Percentiles rank a stretch among this genome's conserved stretches.
Conservation (phyloP, 1,140 invertebrate species). For the Aphis craccivora region DNA sequence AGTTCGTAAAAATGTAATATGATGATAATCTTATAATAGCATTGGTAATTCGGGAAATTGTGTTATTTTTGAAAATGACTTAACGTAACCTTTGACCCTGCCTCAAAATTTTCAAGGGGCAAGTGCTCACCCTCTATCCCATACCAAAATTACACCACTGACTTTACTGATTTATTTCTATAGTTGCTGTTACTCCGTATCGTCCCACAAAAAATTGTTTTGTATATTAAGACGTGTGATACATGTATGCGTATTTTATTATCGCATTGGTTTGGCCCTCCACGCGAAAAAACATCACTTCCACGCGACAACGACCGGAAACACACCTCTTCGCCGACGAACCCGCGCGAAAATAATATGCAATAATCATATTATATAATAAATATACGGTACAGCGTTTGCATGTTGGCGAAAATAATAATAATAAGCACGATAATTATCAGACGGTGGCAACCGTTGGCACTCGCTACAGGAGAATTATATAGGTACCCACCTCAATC, state of each 20-base stretch:
- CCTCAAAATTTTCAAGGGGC: no score
- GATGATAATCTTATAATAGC: no score
- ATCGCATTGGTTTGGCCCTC: not conserved
- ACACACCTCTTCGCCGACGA: not conserved
- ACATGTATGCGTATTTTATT: not conserved
- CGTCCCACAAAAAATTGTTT: not conserved
- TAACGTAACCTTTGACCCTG: no score
- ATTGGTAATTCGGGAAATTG: no score
- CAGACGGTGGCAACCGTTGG: not conserved
- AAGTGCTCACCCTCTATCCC: no score
- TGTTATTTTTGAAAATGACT: no score
- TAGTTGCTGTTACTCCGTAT: not conserved
- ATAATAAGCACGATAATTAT: not conserved
- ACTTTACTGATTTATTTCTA: not conserved
- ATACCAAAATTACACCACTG: no score
- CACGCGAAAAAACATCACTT: not conserved
- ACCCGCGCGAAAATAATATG: not conserved
- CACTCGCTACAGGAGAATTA: not conserved
- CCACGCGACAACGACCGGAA: not conserved
- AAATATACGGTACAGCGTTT: not conserved
- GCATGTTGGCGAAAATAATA: slow-evolving; percentile 36
- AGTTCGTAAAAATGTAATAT: no score
- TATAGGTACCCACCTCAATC: not conserved
- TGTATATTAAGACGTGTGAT: not conserved
- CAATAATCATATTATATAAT: slow-evolving; percentile 9